These are phyloP conservation scores for Eristalinus aeneus DNA, from an alignment of 2,888 invertebrate genomes.

Conservation along the genomic window DNA sequence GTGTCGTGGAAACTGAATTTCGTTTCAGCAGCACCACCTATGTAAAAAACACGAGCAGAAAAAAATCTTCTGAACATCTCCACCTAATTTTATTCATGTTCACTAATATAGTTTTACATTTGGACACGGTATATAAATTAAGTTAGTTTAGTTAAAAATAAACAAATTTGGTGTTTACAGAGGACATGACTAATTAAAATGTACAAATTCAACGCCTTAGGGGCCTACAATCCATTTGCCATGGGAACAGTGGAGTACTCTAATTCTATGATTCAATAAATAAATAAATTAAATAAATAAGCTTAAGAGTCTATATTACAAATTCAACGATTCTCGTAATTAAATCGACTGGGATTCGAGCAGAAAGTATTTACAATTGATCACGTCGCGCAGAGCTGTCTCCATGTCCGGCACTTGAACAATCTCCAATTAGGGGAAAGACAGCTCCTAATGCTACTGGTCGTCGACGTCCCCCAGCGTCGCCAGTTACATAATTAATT, in stretches of 20 bases:
- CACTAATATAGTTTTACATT: background rate
- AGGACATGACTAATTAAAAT: constrained; percentile 39
- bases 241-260: background rate
- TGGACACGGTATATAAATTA: background rate
- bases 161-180: constrained; percentile 17
- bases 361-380: constrained; percentile 27
- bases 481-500: constrained; percentile 11
- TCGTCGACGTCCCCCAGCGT: background rate
- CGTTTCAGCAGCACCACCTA: no score
- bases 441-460: background rate
- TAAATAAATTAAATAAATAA: constrained; percentile 8
- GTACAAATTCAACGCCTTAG: constrained; percentile 18
- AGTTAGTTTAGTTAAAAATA: background rate
- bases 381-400: background rate
- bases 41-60: no score
- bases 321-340: background rate
- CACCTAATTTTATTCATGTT: background rate
- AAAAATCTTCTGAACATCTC: background rate
- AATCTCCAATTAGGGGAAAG: background rate
- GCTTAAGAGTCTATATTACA: constrained; percentile 20
- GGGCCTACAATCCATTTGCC: background rate
- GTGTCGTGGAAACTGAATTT: no score
- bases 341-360: background rate
- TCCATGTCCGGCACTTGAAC: background rate
- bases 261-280: constrained; percentile 27